Conservation (phyloP, 2,888 invertebrate species). For the Byasa hedistus region DNA sequence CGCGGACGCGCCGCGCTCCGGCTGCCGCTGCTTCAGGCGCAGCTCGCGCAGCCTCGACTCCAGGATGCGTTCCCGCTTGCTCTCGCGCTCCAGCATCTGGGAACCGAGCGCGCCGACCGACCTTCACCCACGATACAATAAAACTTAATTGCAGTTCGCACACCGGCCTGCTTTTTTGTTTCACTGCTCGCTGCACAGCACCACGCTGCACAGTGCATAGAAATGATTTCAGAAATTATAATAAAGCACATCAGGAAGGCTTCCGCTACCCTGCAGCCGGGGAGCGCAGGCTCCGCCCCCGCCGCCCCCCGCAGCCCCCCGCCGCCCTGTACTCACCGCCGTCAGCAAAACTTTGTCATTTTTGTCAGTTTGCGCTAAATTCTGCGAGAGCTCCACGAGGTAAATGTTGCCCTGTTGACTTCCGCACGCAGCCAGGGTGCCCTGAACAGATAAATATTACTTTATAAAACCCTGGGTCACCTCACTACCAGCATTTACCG, state of each 20-base stretch:
- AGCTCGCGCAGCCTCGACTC: slow-evolving; percentile 93
- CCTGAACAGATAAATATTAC: slow-evolving; percentile 50
- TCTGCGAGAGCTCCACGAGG: slow-evolving; percentile 86
- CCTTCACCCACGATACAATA: slow-evolving; percentile 30
- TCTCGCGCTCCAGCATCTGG: slow-evolving; percentile 93
- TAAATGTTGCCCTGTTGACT: slow-evolving; percentile 85
- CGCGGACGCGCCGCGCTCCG: slow-evolving; percentile 47
- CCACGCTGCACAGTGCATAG: too few relatives aligned
- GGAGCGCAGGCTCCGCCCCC: too few relatives aligned
- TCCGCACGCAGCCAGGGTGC: slow-evolving; percentile 85
- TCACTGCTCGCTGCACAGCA: too few relatives aligned
- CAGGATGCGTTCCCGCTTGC: slow-evolving; percentile 92
- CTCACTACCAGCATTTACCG: too few relatives aligned
- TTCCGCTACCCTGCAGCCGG: too few relatives aligned
- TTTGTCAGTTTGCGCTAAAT: slow-evolving; percentile 81
- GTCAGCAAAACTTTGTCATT: slow-evolving; percentile 86
- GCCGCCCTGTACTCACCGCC: slow-evolving; percentile 72
- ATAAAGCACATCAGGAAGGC: too few relatives aligned
- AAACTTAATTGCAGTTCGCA: too few relatives aligned
- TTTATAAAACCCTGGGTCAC: too few relatives aligned
- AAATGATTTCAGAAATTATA: too few relatives aligned
- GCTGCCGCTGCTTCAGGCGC: slow-evolving; percentile 76
- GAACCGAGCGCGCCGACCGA: not conserved
- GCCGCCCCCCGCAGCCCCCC: too few relatives aligned
- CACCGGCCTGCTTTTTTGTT: too few relatives aligned